These are phyloP conservation scores for Melangyna quadrimaculata DNA, from an alignment of 2,888 invertebrate genomes.

Conservation along the genomic window DNA sequence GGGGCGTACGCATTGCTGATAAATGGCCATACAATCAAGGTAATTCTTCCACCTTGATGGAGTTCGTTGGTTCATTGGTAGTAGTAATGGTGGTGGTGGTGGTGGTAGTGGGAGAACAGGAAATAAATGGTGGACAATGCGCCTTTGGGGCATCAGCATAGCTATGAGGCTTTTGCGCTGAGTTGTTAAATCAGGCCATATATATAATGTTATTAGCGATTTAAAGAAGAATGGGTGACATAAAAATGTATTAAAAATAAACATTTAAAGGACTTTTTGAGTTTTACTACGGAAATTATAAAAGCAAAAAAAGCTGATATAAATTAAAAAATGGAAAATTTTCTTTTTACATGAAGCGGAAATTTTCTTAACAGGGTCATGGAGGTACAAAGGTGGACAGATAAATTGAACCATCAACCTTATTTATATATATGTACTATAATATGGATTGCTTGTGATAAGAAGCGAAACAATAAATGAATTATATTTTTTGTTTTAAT, in stretches of 20 bases:
- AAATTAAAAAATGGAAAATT: not conserved
- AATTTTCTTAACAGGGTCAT: not conserved
- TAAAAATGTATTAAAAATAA: not conserved
- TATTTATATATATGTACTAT: too few relatives aligned
- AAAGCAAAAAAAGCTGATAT: not conserved
- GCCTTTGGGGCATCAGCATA: not conserved
- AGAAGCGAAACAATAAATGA: too few relatives aligned
- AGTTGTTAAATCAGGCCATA: constrained; percentile 34
- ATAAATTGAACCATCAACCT: too few relatives aligned
- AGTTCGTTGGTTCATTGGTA: not conserved
- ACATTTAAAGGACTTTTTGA: constrained; percentile 2
- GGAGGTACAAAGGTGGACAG: too few relatives aligned
- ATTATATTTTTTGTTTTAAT: too few relatives aligned
- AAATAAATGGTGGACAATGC: constrained; percentile 27
- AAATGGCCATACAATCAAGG: constrained; percentile 50
- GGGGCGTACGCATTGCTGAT: constrained; percentile 23
- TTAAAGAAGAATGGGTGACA: constrained; percentile 3
- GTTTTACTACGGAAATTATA: not conserved
- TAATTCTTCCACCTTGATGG: constrained; percentile 37
- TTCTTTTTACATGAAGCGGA: not conserved
- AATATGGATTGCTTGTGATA: too few relatives aligned
- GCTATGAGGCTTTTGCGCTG: constrained; percentile 9
- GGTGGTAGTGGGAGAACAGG: not conserved
- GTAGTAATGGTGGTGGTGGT: not conserved
- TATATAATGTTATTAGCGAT: constrained; percentile 16